A percentile compares a stretch with the other conserved stretches of the same genome.
phyloP scores from a whole-genome alignment of 2,797 vertebrate genomes.

The Crypturellus tataupa region DNA sequence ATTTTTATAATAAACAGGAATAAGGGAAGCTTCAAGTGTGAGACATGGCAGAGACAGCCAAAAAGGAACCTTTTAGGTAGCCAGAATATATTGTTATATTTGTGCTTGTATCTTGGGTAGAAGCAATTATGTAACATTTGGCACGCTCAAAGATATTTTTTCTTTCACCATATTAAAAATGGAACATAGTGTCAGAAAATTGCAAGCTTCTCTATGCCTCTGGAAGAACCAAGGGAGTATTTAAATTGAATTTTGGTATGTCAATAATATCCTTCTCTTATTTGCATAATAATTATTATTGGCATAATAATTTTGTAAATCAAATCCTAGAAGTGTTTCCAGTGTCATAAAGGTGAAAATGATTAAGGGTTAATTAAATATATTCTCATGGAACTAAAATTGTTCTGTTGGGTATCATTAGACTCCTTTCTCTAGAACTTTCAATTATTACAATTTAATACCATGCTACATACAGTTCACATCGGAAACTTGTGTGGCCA shows the following conservation, averaged over 20 bases:
- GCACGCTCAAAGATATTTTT: slow-evolving; percentile 8
- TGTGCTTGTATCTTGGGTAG: neutral
- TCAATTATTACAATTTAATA: slow-evolving; percentile 56
- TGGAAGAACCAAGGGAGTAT: slow-evolving; percentile 71
- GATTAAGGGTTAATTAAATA: slow-evolving; percentile 76
- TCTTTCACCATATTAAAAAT: slow-evolving; percentile 73
- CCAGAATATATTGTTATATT: neutral
- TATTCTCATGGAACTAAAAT: slow-evolving; percentile 66
- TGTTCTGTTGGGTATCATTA: slow-evolving; percentile 12
- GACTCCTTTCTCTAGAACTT: slow-evolving; percentile 22
- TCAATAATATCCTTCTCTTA: slow-evolving; percentile 72
- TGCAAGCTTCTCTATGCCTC: slow-evolving; percentile 24
- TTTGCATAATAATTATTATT: slow-evolving; percentile 76
- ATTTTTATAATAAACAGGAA: slow-evolving; percentile 19
- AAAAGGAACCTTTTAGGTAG: neutral
- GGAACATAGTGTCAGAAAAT: slow-evolving; percentile 60
- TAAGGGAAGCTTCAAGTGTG: slow-evolving; percentile 45
- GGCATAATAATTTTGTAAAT: slow-evolving; percentile 75
- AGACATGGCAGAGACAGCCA: neutral
- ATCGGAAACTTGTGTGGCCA: slow-evolving; percentile 4
- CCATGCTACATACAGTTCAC: neutral
- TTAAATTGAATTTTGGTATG: slow-evolving; percentile 75
- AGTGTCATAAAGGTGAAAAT: slow-evolving; percentile 70
- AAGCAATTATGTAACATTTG: slow-evolving; percentile 32
- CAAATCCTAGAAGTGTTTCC: slow-evolving; percentile 65